Evolutionary conservation across 2,113 vertebrate species (phyloP), one percentile per base, ranked within the genome.

Genomic region (Burhinus oedicnemus): DNA sequence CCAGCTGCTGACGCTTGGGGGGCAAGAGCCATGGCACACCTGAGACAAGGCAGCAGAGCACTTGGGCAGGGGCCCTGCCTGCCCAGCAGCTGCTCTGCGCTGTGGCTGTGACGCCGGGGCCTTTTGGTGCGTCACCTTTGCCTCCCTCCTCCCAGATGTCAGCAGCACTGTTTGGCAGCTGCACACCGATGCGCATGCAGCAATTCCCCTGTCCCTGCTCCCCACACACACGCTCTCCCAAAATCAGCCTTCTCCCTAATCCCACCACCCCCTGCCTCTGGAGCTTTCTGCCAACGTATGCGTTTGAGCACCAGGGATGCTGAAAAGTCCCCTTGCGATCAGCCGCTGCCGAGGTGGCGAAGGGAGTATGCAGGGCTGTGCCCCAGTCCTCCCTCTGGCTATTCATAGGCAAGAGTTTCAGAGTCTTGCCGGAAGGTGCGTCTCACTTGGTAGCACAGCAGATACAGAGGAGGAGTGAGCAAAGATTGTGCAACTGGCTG

Each of bases 161-260:
- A 83, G 70, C 89, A 76, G 45, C 2, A 1, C 42, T 26, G 6
- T 66, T 70, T 52, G 54, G 66, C 64, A 5, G 8, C 62, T 61
- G 30, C 55, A 87, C 91, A 92, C 26, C 4, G 1, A 22, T 3
- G 6, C 47, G 20, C 47, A 19, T 20, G 47, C 47, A 12, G 49
- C 49, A 51, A 13, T 51, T 22, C 49, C 49, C 47, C 58, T 13
- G 7, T 25, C 44, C n/a, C 38, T 0, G 0, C 26, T 78, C 47
- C 44, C 11, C 62, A 74, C 21, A 49, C 5, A 34, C 47, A 49
- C 0, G 2, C 7, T 29, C 6, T n/a, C 32, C 29, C 61, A 23
- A 47, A 79, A 88, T 36, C 64, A 74, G 65, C 21, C n/a, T 61
- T 23, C 29, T 79, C 57, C 55, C 26, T 29, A 65, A 40, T 10